A percentile compares a stretch with the other conserved stretches of the same genome.
These are phyloP conservation scores for Bos taurus DNA, from an alignment of 2,113 vertebrate species.

Conservation along the genomic window ARS-UCD2.0 NC_037329.1:48947501-48948000, in stretches of 20 bases:
- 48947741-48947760: not conserved
- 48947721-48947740: not conserved
- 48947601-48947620: too few relatives aligned
- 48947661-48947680: not conserved
- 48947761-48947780: not conserved
- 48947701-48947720: not conserved
- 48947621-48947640: not conserved
- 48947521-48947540: not conserved
- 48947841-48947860: not conserved
- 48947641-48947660: not conserved
- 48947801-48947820: not conserved
- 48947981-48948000: not conserved
- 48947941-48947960: not conserved
- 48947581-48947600: too few relatives aligned
- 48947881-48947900: not conserved
- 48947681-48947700: not conserved
- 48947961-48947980: not conserved
- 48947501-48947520: not conserved
- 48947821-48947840: not conserved
- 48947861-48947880: not conserved
- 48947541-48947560: not conserved
- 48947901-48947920: not conserved
- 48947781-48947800: constrained; percentile 9
- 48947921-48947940: not conserved
- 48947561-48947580: not conserved